Percentiles rank a stretch among this genome's conserved stretches.
Conservation (phyloP, 2,797 vertebrate genomes). For the Cyprinella venusta region DNA sequence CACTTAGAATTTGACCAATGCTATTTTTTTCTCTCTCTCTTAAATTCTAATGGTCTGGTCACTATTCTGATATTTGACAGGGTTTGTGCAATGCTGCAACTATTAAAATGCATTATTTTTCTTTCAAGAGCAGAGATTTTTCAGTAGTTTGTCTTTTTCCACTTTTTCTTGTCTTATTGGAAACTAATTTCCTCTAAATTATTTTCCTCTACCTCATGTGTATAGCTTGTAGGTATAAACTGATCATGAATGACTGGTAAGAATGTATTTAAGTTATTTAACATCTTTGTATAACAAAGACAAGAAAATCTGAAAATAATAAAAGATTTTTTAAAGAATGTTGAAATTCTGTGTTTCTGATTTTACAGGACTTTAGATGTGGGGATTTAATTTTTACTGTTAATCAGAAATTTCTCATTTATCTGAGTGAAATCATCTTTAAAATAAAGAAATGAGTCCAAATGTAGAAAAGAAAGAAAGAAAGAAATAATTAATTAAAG, state of each 20-base stretch:
- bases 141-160: slow-evolving; percentile 77
- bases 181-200: slow-evolving; percentile 82
- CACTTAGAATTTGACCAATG: background rate
- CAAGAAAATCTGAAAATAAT: slow-evolving; percentile 95
- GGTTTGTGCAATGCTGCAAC: slow-evolving; percentile 82
- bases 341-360: background rate
- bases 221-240: slow-evolving; percentile 98
- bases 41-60: slow-evolving; percentile 16
- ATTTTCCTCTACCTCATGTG: slow-evolving; percentile 99
- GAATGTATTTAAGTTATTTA: slow-evolving; percentile 99
- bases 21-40: background rate
- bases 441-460: background rate
- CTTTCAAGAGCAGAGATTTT: slow-evolving; percentile 79
- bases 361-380: background rate
- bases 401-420: background rate
- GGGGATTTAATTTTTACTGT: background rate
- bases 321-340: slow-evolving; percentile 98
- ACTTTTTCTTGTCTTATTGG: slow-evolving; percentile 90
- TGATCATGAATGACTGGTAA: slow-evolving; percentile 98
- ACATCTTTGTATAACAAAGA: slow-evolving; percentile 99
- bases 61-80: slow-evolving; percentile 67
- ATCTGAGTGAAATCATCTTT: background rate
- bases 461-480: background rate
- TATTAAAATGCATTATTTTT: slow-evolving; percentile 74
- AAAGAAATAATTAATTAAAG: background rate